Evolutionary conservation across 2,888 invertebrate species (phyloP), one percentile per base, ranked within the genome.

Genomic region (Synergus umbraculus): DNA sequence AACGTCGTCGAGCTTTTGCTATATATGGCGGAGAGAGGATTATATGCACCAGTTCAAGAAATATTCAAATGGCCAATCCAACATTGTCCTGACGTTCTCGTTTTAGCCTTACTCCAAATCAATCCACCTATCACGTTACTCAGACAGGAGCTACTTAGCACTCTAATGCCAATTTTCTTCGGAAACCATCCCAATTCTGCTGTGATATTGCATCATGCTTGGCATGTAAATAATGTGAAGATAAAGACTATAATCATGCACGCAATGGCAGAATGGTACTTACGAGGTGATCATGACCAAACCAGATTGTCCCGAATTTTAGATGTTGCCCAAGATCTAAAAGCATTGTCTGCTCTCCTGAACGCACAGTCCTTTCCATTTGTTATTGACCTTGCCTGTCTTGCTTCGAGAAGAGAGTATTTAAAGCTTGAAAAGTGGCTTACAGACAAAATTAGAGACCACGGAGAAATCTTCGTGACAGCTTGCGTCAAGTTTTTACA

Each of bases 371-470:
- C 97, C 0, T 97, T 97, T 91, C 95, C 97, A n/a, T 99, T 99
- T 92, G 97, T 98, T 63, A 98, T 99, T 85, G 99, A 99, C 92
- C 93, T 99, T 87, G 99, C 99, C 0, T 99, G 99, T 91, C 93
- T 99, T 83, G 99, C 99, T 0, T 99, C 99, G 0, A 94, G 99
- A 77, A 94, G 99, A 79, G 99, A 99, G 92, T 99, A 99, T 92
- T 94, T 99, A 13, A 99, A 99, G 91, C 93, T 99, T 29, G 99
- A 99, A 92, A 99, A 99, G 92, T 99, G 99, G 99, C 93, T 99
- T 13, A 96, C 97, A 0, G 99, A 99, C 91, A 99, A 99, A 93
- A 97, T 99, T 82, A 94, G 97, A 83, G 99, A 99, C 88, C 98
- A 99, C 92, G 98, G 98, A 22, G 99, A 97, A 91, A 94, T 95